Conservation (phyloP, 2,888 invertebrate genomes). For the Hemithea aestivaria region DNA sequence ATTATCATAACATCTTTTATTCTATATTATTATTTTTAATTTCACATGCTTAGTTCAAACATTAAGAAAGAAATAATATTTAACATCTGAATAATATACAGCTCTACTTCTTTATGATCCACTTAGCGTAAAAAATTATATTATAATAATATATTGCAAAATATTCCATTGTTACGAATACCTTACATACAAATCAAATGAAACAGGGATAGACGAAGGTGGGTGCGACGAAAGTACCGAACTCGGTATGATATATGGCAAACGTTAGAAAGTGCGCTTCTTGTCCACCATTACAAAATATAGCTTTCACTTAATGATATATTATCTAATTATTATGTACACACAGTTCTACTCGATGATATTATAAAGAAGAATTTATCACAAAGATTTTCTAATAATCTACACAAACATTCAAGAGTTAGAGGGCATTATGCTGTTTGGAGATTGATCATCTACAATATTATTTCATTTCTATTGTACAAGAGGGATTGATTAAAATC, state of each 20-base stretch:
- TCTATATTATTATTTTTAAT: conserved; percentile 79
- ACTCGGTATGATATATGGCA: conserved; percentile 52
- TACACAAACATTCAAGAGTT: conserved; percentile 54
- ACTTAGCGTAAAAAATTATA: conserved; percentile 66
- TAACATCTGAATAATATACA: conserved; percentile 79
- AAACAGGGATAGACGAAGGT: conserved; percentile 42
- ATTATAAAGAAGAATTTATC: conserved; percentile 52
- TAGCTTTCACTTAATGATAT: conserved; percentile 64
- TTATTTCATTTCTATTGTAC: conserved; percentile 1
- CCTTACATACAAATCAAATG: conserved; percentile 41
- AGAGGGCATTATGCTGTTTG: conserved; percentile 44
- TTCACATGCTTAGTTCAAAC: conserved; percentile 79
- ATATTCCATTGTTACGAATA: conserved; percentile 74
- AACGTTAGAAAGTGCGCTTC: conserved; percentile 56
- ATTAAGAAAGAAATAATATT: conserved; percentile 78
- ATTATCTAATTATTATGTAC: conserved; percentile 53
- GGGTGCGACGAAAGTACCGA: conserved; percentile 42
- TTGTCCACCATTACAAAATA: conserved; percentile 70
- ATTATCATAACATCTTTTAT: conserved; percentile 79
- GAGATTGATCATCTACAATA: conserved; percentile 1
- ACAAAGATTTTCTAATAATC: conserved; percentile 64
- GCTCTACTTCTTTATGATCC: conserved; percentile 68
- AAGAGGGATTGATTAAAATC: not conserved
- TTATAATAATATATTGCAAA: conserved; percentile 71
- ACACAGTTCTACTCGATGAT: conserved; percentile 63